A percentile compares a stretch with the other conserved stretches of the same genome.
Conservation (phyloP, 2,113 vertebrate species). For the Zapornia atra region DNA sequence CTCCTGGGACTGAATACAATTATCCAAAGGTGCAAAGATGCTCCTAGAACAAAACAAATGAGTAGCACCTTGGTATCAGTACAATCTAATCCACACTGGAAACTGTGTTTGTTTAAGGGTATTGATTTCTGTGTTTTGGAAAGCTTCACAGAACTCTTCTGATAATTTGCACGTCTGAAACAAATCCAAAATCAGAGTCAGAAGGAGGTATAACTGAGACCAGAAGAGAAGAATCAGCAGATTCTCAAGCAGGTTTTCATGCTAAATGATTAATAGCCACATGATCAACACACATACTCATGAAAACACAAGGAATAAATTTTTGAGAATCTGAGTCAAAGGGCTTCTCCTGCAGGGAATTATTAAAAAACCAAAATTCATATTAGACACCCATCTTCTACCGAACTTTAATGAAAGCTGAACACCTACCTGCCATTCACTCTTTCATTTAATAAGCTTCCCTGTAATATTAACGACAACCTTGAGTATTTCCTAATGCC, state of each 20-base stretch:
- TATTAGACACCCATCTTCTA: neutral
- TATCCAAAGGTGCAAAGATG: neutral
- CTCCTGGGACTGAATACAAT: neutral
- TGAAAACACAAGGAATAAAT: constrained; percentile 6
- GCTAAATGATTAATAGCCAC: constrained; percentile 23
- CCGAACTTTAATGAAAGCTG: constrained; percentile 8
- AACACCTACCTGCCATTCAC: neutral
- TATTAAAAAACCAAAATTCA: neutral
- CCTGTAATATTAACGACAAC: neutral
- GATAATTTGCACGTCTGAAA: neutral
- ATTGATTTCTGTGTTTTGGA: constrained; percentile 1
- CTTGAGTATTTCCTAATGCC: neutral
- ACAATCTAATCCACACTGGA: neutral
- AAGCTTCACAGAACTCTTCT: neutral
- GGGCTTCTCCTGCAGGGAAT: neutral
- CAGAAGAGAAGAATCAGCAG: neutral
- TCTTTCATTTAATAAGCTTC: neutral
- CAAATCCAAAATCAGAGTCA: neutral
- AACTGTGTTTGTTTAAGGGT: neutral
- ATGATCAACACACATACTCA: neutral
- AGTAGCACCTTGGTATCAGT: neutral
- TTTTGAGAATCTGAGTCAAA: neutral
- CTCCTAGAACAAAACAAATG: accelerated
- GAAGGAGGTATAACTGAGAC: neutral
- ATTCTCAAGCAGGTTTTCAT: neutral